phyloP scores from a whole-genome alignment of 2,797 vertebrate species.

The Anas bahamensis region DNA sequence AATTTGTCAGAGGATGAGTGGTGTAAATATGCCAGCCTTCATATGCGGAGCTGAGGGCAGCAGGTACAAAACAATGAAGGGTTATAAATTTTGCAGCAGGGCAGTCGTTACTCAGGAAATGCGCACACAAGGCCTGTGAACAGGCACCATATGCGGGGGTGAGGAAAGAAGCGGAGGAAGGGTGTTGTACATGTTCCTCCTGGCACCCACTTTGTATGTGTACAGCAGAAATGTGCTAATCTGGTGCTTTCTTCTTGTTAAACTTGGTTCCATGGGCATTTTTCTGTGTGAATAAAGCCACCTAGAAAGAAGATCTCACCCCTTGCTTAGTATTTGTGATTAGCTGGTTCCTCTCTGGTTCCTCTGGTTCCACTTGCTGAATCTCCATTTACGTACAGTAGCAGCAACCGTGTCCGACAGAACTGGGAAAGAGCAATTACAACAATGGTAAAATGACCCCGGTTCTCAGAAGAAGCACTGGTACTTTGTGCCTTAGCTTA shows the following conservation, averaged over 20 bases:
- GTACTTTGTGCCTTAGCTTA: background rate
- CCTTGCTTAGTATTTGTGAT: background rate
- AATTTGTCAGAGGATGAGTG: background rate
- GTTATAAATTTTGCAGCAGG: conserved; percentile 24
- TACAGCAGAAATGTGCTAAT: conserved; percentile 6
- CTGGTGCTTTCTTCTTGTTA: conserved; percentile 2
- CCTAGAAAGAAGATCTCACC: background rate
- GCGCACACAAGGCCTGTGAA: conserved; percentile 33
- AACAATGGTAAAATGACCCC: background rate
- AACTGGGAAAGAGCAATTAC: background rate
- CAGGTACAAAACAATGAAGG: conserved; percentile 43
- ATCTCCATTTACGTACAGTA: background rate
- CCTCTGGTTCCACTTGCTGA: background rate
- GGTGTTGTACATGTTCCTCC: conserved; percentile 43
- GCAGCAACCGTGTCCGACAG: background rate
- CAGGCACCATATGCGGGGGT: background rate
- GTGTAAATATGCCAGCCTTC: background rate
- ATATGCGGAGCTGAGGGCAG: background rate
- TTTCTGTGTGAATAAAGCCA: background rate
- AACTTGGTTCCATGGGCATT: background rate
- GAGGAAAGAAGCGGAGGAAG: conserved; percentile 58
- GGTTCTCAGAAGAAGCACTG: background rate
- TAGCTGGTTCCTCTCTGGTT: conserved; percentile 23
- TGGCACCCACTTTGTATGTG: conserved; percentile 23
- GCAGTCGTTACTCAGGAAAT: conserved; percentile 53